Percentiles rank a stretch among this genome's conserved stretches.
These are phyloP conservation scores for Tetrao urogallus DNA, from an alignment of 2,113 vertebrate genomes.

Conservation along the genomic window DNA sequence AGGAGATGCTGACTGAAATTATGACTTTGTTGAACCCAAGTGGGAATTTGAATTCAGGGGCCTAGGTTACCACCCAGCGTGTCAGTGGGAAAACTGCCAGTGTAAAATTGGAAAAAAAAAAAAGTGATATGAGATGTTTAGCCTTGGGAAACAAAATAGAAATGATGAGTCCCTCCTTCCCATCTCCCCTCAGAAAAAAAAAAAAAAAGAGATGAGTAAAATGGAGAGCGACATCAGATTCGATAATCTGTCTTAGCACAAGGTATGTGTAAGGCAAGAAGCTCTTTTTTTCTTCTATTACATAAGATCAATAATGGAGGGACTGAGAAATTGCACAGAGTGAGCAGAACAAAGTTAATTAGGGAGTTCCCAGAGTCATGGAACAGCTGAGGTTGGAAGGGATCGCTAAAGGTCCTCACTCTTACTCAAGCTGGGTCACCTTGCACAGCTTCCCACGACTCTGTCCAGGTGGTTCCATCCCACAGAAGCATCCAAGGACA, in stretches of 20 bases:
- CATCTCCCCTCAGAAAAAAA: not conserved
- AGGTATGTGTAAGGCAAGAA: not conserved
- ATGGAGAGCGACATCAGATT: not conserved
- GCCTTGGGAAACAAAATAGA: not conserved
- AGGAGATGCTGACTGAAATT: not conserved
- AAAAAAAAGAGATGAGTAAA: not conserved
- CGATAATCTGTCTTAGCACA: not conserved
- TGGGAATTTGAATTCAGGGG: not conserved
- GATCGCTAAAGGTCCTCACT: not conserved
- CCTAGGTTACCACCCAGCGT: conserved; percentile 24
- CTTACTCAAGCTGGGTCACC: not conserved
- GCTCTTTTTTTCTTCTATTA: not conserved
- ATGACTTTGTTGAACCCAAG: not conserved
- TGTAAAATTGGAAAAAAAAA: not conserved
- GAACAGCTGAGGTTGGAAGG: not conserved
- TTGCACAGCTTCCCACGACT: not conserved
- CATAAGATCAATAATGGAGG: not conserved
- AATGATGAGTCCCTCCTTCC: not conserved
- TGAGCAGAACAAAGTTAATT: not conserved
- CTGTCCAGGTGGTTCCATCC: not conserved
- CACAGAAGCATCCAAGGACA: not conserved
- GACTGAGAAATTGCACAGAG: not conserved
- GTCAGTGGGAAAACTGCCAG: conserved; percentile 28
- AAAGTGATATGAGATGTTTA: not conserved
- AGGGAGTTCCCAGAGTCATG: not conserved